Percentiles rank a stretch among this genome's conserved stretches.
Conservation (phyloP, 2,888 invertebrate genomes). For the Amphipyra tragopoginis region DNA sequence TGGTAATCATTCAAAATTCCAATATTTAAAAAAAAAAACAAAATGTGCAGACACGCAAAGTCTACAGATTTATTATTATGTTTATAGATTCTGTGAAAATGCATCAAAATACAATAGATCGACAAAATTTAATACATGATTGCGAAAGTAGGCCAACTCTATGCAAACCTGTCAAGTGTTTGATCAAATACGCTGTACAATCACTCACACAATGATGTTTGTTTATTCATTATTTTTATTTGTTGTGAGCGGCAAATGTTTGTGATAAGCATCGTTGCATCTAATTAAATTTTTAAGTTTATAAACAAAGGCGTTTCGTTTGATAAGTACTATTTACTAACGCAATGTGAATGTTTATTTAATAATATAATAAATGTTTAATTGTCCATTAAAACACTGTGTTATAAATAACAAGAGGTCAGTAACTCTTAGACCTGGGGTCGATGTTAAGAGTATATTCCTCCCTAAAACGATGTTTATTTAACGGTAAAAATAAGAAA, state of each 20-base stretch:
- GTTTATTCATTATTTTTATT: conserved; percentile 23
- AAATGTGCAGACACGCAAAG: too few relatives aligned
- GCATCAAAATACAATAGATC: conserved; percentile 50
- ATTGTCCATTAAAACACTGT: too few relatives aligned
- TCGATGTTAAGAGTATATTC: too few relatives aligned
- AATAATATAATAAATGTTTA: too few relatives aligned
- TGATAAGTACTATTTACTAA: neutral
- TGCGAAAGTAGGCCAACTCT: conserved; percentile 52
- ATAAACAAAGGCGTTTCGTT: conserved; percentile 10
- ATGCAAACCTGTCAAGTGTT: conserved; percentile 42
- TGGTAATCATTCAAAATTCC: too few relatives aligned
- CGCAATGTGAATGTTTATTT: too few relatives aligned
- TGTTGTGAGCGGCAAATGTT: conserved; percentile 17
- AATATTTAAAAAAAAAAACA: too few relatives aligned
- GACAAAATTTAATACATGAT: conserved; percentile 43
- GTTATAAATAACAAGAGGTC: too few relatives aligned
- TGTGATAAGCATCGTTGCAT: conserved; percentile 34
- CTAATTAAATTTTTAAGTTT: conserved; percentile 20
- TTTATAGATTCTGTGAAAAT: conserved; percentile 18
- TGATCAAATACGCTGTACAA: conserved; percentile 51
- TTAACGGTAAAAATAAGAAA: too few relatives aligned
- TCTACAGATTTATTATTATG: too few relatives aligned
- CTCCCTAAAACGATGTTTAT: too few relatives aligned
- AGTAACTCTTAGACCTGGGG: too few relatives aligned
- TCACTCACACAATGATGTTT: conserved; percentile 33